Evolutionary conservation across 2,113 vertebrate species (phyloP), one percentile per base, ranked within the genome.

Genomic region (Odocoileus virginianus): DNA sequence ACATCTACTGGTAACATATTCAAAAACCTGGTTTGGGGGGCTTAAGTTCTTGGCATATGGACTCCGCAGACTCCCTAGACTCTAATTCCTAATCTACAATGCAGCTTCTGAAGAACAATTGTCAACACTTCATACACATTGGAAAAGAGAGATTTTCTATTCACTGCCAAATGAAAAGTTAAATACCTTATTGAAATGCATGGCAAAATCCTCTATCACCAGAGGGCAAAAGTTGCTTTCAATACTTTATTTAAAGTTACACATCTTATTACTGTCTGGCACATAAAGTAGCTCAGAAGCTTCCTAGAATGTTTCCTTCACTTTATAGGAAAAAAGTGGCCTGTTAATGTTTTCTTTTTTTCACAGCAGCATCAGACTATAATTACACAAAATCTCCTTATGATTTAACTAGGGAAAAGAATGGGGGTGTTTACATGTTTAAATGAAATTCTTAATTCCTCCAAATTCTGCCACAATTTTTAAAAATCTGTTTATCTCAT

Each of bases 211-310:
- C 82, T 96, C 94, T 85, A 88, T 97, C 78, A 91, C 86, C 71
- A 94, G 84, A 96, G 93, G 97, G 93, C 88, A 97, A 97, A 90
- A 97, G 82, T 83, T 89, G 86, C 83, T 97, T 97, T 97, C 94
- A 90, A 89, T 88, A 91, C 93, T 95, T 97, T 94, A 97, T 93
- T 95, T 89, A 76, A 95, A 97, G 28, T 78, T 95, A 96, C 84
- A 74, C 91, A 61, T 97, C 79, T 95, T 94, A 96, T 96, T 95
- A 94, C 27, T 92, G 19, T 83, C 95, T 90, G 36, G 54, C 87
- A 90, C 64, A 95, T 57, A 89, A 89, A 96, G 61, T 28, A 95
- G 25, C 67, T 94, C 47, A 61, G 81, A 98, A 74, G 30, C 57
- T 30, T 95, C 89, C 71, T 89, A 87, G 91, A 74, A 97, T 43